Percentiles rank a stretch among this genome's conserved stretches.
phyloP scores from a whole-genome alignment of 23 tunicate species.

The Clavelina lepadiformis region DNA sequence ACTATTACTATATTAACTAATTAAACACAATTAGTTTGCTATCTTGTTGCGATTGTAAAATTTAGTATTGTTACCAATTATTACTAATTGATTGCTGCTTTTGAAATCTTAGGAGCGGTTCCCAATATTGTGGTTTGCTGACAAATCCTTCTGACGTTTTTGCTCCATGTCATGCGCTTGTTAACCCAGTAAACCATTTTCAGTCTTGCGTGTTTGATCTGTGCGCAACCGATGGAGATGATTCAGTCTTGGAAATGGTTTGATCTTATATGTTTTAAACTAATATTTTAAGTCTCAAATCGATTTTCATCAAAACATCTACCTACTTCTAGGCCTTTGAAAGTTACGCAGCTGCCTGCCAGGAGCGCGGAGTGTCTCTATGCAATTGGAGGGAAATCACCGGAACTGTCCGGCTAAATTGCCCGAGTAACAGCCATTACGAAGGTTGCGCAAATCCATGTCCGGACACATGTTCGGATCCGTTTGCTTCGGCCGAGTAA shows the following conservation, averaged over 20 bases:
- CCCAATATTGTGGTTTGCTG: constrained; percentile 31
- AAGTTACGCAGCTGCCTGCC: constrained; percentile 52
- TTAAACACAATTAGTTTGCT: no score
- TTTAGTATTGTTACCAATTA: no score
- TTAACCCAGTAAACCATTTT: constrained; percentile 16
- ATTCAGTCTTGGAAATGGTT: no score
- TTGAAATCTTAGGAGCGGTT: no score
- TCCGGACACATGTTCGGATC: constrained; percentile 34
- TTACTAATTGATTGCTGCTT: no score
- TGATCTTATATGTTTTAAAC: no score
- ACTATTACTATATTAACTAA: no score
- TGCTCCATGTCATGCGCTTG: constrained; percentile 22
- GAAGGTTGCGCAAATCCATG: constrained; percentile 43
- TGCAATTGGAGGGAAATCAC: constrained; percentile 60
- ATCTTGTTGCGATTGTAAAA: no score
- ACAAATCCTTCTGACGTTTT: constrained; percentile 18
- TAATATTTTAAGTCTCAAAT: no score
- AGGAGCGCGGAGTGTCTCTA: constrained; percentile 11
- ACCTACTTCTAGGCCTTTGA: constrained; percentile 38
- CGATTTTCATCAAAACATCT: no score
- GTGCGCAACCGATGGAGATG: constrained; percentile 53
- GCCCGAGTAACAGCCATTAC: constrained; percentile 41
- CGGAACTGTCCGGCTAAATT: constrained; percentile 1
- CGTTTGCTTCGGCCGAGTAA: constrained; percentile 38
- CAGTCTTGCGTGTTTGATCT: constrained; percentile 44